Conservation (phyloP, 2,113 vertebrate genomes). For the Lepisosteus osseus region DNA sequence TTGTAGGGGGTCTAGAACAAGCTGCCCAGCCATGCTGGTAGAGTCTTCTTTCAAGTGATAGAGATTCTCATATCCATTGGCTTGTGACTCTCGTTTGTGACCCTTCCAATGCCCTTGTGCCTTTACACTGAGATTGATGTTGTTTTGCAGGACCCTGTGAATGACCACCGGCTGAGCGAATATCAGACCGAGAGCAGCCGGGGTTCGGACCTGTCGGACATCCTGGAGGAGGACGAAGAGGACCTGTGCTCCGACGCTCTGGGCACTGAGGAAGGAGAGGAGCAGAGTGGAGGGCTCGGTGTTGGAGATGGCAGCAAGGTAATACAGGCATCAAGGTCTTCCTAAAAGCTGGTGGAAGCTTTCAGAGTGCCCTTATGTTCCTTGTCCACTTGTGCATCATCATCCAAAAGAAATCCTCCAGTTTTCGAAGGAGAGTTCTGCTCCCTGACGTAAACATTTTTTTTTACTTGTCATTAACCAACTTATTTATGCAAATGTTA, state of each 20-base stretch:
- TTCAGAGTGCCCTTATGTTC: no score
- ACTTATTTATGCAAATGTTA: no score
- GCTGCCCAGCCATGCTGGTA: no score
- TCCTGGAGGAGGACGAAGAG: slow-evolving; percentile 92
- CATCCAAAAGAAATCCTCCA: not conserved
- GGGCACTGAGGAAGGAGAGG: slow-evolving; percentile 36
- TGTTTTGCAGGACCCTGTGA: slow-evolving; percentile 46
- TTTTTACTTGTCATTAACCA: no score
- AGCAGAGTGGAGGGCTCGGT: slow-evolving; percentile 45
- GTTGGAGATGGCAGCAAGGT: slow-evolving; percentile 71
- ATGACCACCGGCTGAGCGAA: slow-evolving; percentile 46
- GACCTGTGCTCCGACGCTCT: slow-evolving; percentile 73
- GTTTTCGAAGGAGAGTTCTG: not conserved
- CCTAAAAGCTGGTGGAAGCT: not conserved
- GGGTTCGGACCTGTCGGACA: slow-evolving; percentile 91
- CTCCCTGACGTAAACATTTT: not conserved
- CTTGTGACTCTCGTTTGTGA: no score
- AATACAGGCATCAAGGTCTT: slow-evolving; percentile 24
- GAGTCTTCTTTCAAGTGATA: no score
- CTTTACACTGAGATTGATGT: not conserved
- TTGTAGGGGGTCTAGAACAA: no score
- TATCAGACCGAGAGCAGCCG: slow-evolving; percentile 78
- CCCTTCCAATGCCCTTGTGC: no score
- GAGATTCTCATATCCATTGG: no score
- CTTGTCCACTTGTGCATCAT: no score